phyloP scores from a whole-genome alignment of 2,888 invertebrate species.

The Branchipolynoe longqiensis region DNA sequence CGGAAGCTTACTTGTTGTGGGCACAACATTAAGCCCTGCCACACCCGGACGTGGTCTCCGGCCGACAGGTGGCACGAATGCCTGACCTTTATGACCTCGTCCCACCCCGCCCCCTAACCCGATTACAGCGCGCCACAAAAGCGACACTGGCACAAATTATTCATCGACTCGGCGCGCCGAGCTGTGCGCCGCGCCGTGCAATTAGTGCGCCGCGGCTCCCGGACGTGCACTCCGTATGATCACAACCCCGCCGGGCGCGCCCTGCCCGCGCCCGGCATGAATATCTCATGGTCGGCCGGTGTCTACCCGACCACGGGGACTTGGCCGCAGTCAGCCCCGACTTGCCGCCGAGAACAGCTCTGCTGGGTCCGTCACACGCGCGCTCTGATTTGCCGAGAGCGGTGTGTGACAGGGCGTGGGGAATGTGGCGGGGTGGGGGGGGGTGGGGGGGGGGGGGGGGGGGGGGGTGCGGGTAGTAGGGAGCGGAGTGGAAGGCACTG shows the following conservation, averaged over 20 bases:
- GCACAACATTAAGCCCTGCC: too few relatives aligned
- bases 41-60: background rate
- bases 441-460: too few relatives aligned
- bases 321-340: too few relatives aligned
- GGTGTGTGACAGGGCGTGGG: too few relatives aligned
- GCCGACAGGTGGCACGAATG: background rate
- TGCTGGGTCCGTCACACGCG: too few relatives aligned
- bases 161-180: background rate
- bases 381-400: too few relatives aligned
- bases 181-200: background rate
- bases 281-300: background rate
- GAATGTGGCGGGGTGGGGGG: too few relatives aligned
- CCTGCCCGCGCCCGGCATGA: background rate
- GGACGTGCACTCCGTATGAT: background rate
- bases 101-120: background rate
- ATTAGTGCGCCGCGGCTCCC: background rate
- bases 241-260: background rate
- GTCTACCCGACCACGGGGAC: too few relatives aligned
- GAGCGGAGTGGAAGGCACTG: too few relatives aligned
- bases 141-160: constrained; percentile 1
- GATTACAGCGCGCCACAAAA: background rate
- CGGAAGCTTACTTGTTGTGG: too few relatives aligned
- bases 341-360: too few relatives aligned
- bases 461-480: too few relatives aligned
- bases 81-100: background rate